Base-by-base conservation (phyloP, 1,140 invertebrate species). In the Scaptomyza hsui region DNA sequence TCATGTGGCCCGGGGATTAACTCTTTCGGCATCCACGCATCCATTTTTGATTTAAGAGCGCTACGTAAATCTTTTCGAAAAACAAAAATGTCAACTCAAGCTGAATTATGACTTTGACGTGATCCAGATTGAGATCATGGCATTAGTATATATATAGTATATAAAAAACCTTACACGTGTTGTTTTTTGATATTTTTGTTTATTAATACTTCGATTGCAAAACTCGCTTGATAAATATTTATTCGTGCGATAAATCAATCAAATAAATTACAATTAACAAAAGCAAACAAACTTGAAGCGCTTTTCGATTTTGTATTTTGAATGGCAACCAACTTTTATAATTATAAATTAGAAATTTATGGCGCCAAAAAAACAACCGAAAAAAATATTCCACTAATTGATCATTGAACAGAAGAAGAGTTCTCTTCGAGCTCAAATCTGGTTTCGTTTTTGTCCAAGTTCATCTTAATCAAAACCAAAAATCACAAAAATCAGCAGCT, bases 251-350 rank as follows among this genome's bases (percentile, higher is more conserved):
- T 86, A 88, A 88, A 86, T 86, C 81, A 86, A 86, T 86, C 81
- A 86, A 86, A 86, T 86, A 86, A 86, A 86, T 86, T 86, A 86
- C 82, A 86, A 86, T 86, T 86, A 86, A 88, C 82, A 59, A 86
- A 85, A 68, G 65, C 75, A 72, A 72, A 86, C 81, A 78, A 86
- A 86, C 71, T 51, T 80, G 44, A 49, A 64, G 51, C 39, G 37
- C 13, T 21, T 61, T 61, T 53, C 39, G 56, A n/a, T n/a, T n/a
- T n/a, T 21, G 2, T 1, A 48, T 35, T 61, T 61, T 49, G 65
- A 79, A 79, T 62, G 60, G 71, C 70, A 73, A 48, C 72, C 62
- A 69, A 41, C 53, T 10, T 64, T 75, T 59, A 76, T 77, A 76
- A 77, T 85, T 85, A 85, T 85, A 72, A 77, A 80, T 74, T 69